Conservation (phyloP, 2,797 vertebrate species). For the Halcyon smyrnensis region DNA sequence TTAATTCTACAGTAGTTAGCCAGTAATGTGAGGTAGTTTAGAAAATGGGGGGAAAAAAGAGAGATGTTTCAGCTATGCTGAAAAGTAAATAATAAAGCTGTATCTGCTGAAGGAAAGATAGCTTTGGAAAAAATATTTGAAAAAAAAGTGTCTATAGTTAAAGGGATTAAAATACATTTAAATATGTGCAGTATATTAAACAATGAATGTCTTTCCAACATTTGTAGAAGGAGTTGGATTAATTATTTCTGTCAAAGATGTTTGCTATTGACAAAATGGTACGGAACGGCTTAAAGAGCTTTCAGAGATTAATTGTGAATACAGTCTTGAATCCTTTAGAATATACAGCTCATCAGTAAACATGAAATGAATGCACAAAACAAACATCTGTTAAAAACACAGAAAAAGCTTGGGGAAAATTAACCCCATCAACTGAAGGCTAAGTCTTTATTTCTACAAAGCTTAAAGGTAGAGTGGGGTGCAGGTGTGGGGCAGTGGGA, state of each 20-base stretch:
- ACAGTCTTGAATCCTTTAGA: neutral
- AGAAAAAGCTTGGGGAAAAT: neutral
- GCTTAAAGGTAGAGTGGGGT: neutral
- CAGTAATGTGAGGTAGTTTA: neutral
- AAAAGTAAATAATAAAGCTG: neutral
- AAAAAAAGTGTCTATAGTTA: neutral
- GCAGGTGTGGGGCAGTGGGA: too few species aligned
- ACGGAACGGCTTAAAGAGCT: neutral
- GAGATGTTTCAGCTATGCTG: neutral
- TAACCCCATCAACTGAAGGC: neutral
- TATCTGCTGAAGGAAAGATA: neutral
- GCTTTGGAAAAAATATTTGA: conserved; percentile 14
- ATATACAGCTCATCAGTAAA: neutral
- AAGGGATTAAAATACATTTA: conserved; percentile 19
- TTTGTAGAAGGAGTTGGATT: neutral
- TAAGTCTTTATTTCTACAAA: neutral
- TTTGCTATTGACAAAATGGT: neutral
- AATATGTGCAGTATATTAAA: neutral
- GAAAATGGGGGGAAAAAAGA: neutral
- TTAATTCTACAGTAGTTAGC: neutral
- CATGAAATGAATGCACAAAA: neutral
- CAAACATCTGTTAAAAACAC: neutral
- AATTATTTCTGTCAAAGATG: neutral
- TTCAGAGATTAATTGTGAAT: conserved; percentile 31
- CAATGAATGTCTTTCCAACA: neutral